Conservation (phyloP, 1,140 invertebrate species). For the Rhopalosiphum padi region DNA sequence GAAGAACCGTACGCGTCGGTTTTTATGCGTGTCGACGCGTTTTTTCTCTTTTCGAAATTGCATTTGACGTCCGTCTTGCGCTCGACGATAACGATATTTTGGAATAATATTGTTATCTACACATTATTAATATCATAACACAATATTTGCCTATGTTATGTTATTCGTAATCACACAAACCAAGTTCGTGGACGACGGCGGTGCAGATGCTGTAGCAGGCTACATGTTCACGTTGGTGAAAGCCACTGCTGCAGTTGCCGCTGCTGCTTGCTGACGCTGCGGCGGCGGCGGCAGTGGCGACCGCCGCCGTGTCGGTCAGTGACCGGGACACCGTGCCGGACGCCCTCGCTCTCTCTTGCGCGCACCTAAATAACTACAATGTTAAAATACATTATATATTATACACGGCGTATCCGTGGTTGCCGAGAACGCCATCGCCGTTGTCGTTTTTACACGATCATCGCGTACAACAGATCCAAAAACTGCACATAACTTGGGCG, state of each 20-base stretch:
- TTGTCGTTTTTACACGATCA: background rate
- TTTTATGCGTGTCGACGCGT: background rate
- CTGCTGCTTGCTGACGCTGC: background rate
- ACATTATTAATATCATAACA: no score
- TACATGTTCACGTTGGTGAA: conserved; percentile 24
- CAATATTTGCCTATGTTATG: background rate
- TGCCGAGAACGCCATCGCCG: background rate
- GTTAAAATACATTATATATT: conserved; percentile 37
- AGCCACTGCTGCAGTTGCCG: conserved; percentile 25
- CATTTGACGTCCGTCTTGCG: no score
- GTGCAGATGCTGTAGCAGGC: conserved; percentile 7
- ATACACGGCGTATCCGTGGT: background rate
- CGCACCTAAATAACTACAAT: conserved; percentile 56
- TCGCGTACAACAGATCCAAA: background rate
- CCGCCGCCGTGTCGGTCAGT: conserved; percentile 54
- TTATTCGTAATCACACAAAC: background rate
- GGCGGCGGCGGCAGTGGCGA: background rate
- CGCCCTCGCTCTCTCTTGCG: conserved; percentile 57
- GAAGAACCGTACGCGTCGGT: background rate
- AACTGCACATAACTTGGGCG: background rate
- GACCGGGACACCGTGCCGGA: conserved; percentile 50
- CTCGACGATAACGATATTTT: background rate
- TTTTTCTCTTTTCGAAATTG: background rate
- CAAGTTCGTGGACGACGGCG: background rate
- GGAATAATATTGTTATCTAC: background rate